phyloP scores from a whole-genome alignment of 2,797 vertebrate genomes.

The Hyperoplus immaculatus region DNA sequence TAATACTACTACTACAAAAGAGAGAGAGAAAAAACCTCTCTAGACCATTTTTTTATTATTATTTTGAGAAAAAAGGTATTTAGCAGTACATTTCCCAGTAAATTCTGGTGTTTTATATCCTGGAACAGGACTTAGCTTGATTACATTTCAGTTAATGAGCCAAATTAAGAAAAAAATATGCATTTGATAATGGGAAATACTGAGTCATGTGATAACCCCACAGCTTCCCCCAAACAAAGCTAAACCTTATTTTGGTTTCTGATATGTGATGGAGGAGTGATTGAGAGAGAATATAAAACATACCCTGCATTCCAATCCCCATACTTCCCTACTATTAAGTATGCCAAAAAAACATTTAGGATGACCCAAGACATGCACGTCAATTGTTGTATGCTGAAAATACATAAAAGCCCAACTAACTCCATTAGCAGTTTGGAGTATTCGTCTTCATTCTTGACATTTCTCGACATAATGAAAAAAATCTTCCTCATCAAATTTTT shows the following conservation, averaged over 20 bases:
- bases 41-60: too few relatives aligned
- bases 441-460: too few relatives aligned
- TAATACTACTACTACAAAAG: neutral
- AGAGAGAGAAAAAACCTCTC: neutral
- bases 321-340: too few relatives aligned
- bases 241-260: conserved; percentile 5
- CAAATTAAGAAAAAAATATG: neutral
- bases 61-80: neutral
- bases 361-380: too few relatives aligned
- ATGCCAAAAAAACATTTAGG: too few relatives aligned
- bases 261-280: conserved; percentile 14
- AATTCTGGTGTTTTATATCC: neutral
- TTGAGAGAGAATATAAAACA: conserved; percentile 16
- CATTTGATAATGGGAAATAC: neutral
- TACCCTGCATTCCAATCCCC: too few relatives aligned
- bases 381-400: too few relatives aligned
- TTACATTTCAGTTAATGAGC: neutral
- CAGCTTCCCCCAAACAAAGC: neutral
- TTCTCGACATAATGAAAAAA: too few relatives aligned
- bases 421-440: too few relatives aligned
- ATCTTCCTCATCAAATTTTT: too few relatives aligned
- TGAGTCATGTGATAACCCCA: neutral
- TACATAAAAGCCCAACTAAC: too few relatives aligned
- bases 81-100: neutral
- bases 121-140: neutral